Evolutionary conservation across 2,888 invertebrate genomes (phyloP).

Genomic region (Dolomedes plantarius): DNA sequence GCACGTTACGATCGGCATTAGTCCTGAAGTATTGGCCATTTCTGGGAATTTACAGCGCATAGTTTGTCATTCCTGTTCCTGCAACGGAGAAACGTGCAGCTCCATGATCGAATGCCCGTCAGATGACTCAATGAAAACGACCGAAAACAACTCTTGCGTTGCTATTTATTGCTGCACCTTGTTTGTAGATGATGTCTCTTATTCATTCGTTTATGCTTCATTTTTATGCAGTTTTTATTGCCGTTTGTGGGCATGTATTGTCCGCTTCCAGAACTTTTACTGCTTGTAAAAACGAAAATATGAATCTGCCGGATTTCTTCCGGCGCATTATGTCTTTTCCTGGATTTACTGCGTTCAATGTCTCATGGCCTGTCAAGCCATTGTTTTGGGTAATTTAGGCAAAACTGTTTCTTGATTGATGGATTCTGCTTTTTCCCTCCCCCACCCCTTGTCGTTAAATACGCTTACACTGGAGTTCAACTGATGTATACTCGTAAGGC

Average conservation of each 20-base stretch:
- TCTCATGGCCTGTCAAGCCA: no score
- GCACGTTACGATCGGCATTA: constrained; percentile 52
- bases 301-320: neutral
- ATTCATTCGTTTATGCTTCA: neutral
- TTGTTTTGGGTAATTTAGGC: no score
- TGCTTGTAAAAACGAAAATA: neutral
- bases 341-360: neutral
- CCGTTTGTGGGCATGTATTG: neutral
- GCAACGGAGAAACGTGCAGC: constrained; percentile 31
- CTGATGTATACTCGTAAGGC: no score
- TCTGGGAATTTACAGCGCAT: constrained; percentile 64
- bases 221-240: neutral
- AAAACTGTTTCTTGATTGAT: no score
- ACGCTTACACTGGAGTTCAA: no score
- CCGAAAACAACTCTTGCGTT: constrained; percentile 56
- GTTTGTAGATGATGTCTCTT: neutral
- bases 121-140: constrained; percentile 55
- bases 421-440: no score
- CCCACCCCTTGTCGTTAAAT: no score
- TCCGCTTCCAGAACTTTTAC: neutral
- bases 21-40: constrained; percentile 63
- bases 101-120: constrained; percentile 55
- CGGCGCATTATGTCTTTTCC: neutral
- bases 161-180: constrained; percentile 41
- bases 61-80: constrained; percentile 57